A percentile compares a stretch with the other conserved stretches of the same genome.
These are phyloP conservation scores for Heliconius eleuchia DNA, from an alignment of 1,140 invertebrate genomes.

Conservation along the genomic window DNA sequence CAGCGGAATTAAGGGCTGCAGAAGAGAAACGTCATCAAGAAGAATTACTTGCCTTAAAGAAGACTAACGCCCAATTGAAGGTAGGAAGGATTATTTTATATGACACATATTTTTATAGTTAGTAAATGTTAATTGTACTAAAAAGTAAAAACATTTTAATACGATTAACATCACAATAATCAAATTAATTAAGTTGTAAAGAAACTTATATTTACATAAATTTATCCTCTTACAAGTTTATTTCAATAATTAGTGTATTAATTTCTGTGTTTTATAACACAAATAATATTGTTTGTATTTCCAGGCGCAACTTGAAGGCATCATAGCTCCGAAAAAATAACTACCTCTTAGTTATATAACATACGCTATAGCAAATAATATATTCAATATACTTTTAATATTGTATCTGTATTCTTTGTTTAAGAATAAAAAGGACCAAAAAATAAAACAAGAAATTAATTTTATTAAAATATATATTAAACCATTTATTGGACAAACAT, in stretches of 20 bases:
- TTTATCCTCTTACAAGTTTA: not conserved
- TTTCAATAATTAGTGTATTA: not conserved
- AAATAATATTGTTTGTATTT: not conserved
- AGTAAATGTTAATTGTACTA: too few relatives aligned
- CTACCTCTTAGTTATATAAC: not conserved
- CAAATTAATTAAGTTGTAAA: not conserved
- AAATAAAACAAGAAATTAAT: constrained; percentile 56
- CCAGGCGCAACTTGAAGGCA: constrained; percentile 94
- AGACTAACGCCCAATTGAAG: constrained; percentile 96
- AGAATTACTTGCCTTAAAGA: constrained; percentile 94
- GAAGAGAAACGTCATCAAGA: constrained; percentile 96
- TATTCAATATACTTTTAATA: constrained; percentile 15
- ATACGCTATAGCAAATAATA: constrained; percentile 80
- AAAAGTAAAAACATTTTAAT: too few relatives aligned
- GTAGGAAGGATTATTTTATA: constrained; percentile 64
- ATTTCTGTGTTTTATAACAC: not conserved
- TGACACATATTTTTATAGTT: too few relatives aligned
- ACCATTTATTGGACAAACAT: constrained; percentile 80
- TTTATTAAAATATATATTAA: constrained; percentile 82
- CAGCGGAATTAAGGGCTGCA: constrained; percentile 90
- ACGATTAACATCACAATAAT: not conserved
- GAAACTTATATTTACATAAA: too few relatives aligned
- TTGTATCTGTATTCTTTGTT: not conserved
- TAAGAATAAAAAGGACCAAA: constrained; percentile 21
- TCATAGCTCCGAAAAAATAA: constrained; percentile 91